Evolutionary conservation across 2,797 vertebrate species (phyloP).

Genomic region (Fistularia commersonii): DNA sequence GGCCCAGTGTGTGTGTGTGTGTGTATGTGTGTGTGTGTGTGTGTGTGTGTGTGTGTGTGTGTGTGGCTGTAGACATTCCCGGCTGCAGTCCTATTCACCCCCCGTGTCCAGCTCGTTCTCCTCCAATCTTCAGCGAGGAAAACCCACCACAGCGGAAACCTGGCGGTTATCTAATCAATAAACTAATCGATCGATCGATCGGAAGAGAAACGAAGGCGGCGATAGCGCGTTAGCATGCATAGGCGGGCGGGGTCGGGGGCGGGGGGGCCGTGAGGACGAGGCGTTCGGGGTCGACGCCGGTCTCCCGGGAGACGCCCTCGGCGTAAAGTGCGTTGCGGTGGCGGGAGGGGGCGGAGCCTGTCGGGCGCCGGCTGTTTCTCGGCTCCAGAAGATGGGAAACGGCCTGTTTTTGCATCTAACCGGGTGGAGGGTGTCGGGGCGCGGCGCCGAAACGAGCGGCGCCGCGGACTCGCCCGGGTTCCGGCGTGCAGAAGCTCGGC

Average conservation of each 20-base stretch:
- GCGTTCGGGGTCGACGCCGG: no score
- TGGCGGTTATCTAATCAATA: no score
- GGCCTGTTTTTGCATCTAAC: constrained; percentile 81
- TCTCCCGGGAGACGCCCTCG: constrained; percentile 52
- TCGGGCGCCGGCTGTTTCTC: constrained; percentile 72
- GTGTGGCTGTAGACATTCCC: constrained; percentile 52
- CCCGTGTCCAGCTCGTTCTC: constrained; percentile 36
- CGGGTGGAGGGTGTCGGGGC: constrained; percentile 49
- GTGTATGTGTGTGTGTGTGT: constrained; percentile 1
- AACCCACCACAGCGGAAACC: no score
- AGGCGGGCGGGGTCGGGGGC: no score
- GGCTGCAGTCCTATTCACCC: constrained; percentile 42
- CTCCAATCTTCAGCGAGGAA: no score
- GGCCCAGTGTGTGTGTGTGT: constrained; percentile 12
- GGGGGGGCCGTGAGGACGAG: no score
- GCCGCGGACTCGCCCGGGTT: constrained; percentile 56
- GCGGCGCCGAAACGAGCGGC: constrained; percentile 28
- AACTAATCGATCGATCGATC: no score
- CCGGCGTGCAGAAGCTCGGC: constrained; percentile 66
- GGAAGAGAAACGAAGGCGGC: no score
- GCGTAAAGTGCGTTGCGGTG: constrained; percentile 70
- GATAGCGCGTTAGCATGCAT: no score
- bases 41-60: constrained; percentile 5
- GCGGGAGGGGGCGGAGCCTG: constrained; percentile 29
- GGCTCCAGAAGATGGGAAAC: constrained; percentile 77